Evolutionary conservation across 2,113 vertebrate genomes (phyloP), one percentile per base, ranked within the genome.

Genomic region (Odocoileus virginianus): DNA sequence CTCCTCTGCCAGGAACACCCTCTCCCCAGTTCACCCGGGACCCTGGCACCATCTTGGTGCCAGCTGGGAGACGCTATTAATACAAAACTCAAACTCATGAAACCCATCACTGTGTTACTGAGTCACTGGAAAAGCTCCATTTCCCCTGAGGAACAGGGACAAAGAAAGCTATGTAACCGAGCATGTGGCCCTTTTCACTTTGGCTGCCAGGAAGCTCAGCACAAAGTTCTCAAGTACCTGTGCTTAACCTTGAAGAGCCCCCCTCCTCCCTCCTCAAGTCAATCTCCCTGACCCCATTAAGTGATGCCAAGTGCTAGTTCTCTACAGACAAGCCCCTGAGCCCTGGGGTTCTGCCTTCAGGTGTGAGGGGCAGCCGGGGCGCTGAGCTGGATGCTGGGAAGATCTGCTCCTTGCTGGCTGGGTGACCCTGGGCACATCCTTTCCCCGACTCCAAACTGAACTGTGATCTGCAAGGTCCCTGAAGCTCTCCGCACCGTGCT

Each of bases 201-300:
- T 36, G 83, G 92, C 95, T 74, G 52, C 81, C 30, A 40, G 94
- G 85, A 92, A 83, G 55, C 94, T 94, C 61, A 45, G 61, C 11
- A 23, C 27, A 54, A 88, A 87, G 61, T 10, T 76, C 74, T 28
- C 82, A 60, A 16, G 64, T 11, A 71, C 43, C 6, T 7, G 52
- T 6, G 71, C 33, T 36, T n/a, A 7, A 57, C 47, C 47, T 50
- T 50, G 47, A 50, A 12, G 47, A 50, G 55, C 43, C 40, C 76
- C 54, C 54, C 43, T 11, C 21, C 50, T 21, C 23, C 28, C 43
- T 28, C 17, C 71, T 67, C 4, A 8, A n/a, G 52, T 82, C 79
- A 81, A 2, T 8, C 13, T 87, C 71, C 19, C 58, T 54, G 40
- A 43, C 50, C 58, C 64, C 55, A 28, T 3, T 33, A 55, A 57